Conservation (phyloP, 2,113 vertebrate genomes). For the Podarcis muralis region DNA sequence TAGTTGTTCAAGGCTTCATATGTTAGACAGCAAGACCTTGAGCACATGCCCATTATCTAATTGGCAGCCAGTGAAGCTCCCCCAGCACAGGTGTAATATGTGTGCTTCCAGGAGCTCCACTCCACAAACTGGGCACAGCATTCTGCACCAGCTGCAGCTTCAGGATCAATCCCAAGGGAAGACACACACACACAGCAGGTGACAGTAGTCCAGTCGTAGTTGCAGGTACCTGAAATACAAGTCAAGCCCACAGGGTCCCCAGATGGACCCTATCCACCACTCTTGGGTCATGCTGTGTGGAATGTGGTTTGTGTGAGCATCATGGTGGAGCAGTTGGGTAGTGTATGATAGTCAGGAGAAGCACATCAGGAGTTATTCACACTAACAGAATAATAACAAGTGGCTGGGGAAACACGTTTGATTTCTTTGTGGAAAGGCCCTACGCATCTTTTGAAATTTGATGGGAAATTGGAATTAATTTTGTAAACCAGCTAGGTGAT, state of each 20-base stretch:
- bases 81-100: too few species aligned
- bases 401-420: background rate
- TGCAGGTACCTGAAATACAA: too few species aligned
- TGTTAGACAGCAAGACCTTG: too few species aligned
- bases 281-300: background rate
- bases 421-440: background rate
- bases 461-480: constrained; percentile 2
- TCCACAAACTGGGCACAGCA: too few species aligned
- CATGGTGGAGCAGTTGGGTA: background rate
- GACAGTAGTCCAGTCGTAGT: too few species aligned
- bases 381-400: background rate
- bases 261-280: background rate
- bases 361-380: background rate
- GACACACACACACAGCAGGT: background rate
- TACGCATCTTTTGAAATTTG: background rate
- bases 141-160: too few species aligned
- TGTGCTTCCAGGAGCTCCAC: too few species aligned
- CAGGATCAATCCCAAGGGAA: too few species aligned
- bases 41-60: too few species aligned
- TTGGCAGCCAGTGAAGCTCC: too few species aligned
- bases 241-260: background rate
- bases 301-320: background rate
- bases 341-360: too few species aligned
- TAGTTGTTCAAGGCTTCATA: too few species aligned
- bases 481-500: background rate